Evolutionary conservation across 2,888 invertebrate species (phyloP).

Genomic region (Ormia ochracea): DNA sequence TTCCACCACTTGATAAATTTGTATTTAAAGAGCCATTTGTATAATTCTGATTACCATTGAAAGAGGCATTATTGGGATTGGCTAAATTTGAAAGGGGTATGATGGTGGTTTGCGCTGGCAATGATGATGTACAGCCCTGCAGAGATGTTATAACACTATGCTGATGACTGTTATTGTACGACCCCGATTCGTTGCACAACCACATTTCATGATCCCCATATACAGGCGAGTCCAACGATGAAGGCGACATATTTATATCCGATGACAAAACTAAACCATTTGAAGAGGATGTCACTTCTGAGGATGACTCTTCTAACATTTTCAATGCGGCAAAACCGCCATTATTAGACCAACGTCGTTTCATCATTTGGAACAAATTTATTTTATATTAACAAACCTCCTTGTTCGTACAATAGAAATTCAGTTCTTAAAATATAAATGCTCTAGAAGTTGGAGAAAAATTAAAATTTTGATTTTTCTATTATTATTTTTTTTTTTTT

Average conservation of each 20-base stretch:
- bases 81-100: conserved; percentile 78
- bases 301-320: conserved; percentile 85
- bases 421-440: background rate
- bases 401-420: background rate
- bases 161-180: conserved; percentile 75
- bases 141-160: conserved; percentile 76
- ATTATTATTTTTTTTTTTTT: background rate
- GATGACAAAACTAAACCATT: conserved; percentile 81
- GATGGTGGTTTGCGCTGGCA: conserved; percentile 78
- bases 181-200: conserved; percentile 80
- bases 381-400: background rate
- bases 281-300: conserved; percentile 86
- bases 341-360: conserved; percentile 87
- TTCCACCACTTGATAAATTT: conserved; percentile 22
- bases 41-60: conserved; percentile 53
- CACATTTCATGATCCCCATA: conserved; percentile 89
- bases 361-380: conserved; percentile 79
- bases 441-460: conserved; percentile 16
- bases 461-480: background rate
- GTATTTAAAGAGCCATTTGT: conserved; percentile 47
- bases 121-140: conserved; percentile 77
- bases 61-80: conserved; percentile 46
- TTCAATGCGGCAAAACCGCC: conserved; percentile 83
- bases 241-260: conserved; percentile 86
- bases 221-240: conserved; percentile 84